phyloP scores from a whole-genome alignment of 2,888 invertebrate genomes.

The Nudaria mundana region DNA sequence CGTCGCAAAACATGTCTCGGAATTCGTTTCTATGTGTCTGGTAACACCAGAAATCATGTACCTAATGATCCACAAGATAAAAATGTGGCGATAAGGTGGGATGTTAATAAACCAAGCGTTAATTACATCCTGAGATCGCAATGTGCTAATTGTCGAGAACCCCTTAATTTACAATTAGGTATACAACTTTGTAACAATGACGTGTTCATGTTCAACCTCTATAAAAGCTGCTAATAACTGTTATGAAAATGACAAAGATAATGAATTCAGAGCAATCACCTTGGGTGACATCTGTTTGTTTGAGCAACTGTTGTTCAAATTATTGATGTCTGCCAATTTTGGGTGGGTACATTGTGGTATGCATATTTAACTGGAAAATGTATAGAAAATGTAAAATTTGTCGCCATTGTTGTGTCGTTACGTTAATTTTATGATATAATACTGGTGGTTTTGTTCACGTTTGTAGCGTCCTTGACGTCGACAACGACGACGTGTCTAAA shows the following conservation, averaged over 20 bases:
- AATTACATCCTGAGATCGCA: constrained; percentile 24
- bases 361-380: constrained; percentile 40
- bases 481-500: no score
- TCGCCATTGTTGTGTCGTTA: no score
- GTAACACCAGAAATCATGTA: constrained; percentile 77
- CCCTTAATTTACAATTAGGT: constrained; percentile 32
- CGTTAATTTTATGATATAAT: no score
- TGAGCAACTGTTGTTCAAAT: constrained; percentile 55
- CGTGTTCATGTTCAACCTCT: constrained; percentile 35
- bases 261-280: constrained; percentile 56
- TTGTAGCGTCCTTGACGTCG: no score
- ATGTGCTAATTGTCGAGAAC: constrained; percentile 26
- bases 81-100: constrained; percentile 39
- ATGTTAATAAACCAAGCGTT: constrained; percentile 20
- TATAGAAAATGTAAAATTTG: no score
- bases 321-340: constrained; percentile 55
- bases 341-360: constrained; percentile 51
- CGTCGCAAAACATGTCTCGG: constrained; percentile 80
- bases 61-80: constrained; percentile 65
- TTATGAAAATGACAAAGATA: constrained; percentile 49
- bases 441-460: no score
- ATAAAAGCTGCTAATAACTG: constrained; percentile 50
- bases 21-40: constrained; percentile 79
- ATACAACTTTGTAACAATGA: constrained; percentile 40
- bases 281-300: constrained; percentile 52